Conservation (phyloP, 2,797 vertebrate species). For the Microchirus variegatus region DNA sequence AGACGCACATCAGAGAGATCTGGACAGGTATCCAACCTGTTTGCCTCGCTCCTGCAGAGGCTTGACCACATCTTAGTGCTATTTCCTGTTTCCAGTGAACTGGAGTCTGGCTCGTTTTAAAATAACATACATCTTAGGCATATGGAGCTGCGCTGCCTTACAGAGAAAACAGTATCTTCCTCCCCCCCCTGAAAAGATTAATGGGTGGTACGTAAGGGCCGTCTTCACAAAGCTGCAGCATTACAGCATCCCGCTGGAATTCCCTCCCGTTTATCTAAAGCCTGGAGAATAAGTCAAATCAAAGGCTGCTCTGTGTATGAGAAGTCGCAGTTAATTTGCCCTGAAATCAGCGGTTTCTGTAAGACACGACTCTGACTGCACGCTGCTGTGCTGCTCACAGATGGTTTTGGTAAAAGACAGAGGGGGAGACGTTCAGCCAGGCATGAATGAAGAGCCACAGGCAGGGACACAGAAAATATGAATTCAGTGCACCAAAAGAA, state of each 20-base stretch:
- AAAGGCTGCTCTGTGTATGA: slow-evolving; percentile 76
- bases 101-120: slow-evolving; percentile 57
- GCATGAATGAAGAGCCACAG: slow-evolving; percentile 47
- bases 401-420: slow-evolving; percentile 81
- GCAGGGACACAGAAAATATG: slow-evolving; percentile 63
- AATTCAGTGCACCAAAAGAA: slow-evolving; percentile 63
- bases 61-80: slow-evolving; percentile 67
- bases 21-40: slow-evolving; percentile 48
- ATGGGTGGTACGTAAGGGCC: slow-evolving; percentile 61
- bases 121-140: slow-evolving; percentile 65
- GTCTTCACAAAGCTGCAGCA: slow-evolving; percentile 54
- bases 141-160: slow-evolving; percentile 33
- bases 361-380: slow-evolving; percentile 73
- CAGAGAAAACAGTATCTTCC: slow-evolving; percentile 56
- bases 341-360: slow-evolving; percentile 82
- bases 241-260: slow-evolving; percentile 77
- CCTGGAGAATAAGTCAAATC: slow-evolving; percentile 76
- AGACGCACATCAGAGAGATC: slow-evolving; percentile 26
- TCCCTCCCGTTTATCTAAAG: slow-evolving; percentile 72
- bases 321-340: slow-evolving; percentile 84
- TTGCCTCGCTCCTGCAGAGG: slow-evolving; percentile 11
- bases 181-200: slow-evolving; percentile 67
- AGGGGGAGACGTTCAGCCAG: slow-evolving; percentile 39
- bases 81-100: slow-evolving; percentile 68
- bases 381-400: slow-evolving; percentile 71